phyloP scores from a whole-genome alignment of 1,140 invertebrate genomes.

The Acromyrmex echinatior region DNA sequence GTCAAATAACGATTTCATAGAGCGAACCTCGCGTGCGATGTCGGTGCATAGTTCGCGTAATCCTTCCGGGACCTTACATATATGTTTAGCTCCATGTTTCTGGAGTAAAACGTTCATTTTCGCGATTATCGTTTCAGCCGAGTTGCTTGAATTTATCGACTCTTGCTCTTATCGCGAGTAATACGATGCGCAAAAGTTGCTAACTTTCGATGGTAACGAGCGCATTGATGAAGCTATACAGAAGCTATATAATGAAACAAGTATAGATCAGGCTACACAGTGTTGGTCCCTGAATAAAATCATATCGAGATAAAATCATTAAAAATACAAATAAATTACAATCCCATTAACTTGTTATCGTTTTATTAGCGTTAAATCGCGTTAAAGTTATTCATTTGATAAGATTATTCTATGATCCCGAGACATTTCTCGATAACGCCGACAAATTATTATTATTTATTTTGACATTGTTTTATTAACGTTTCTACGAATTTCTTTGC shows the following conservation, averaged over 20 bases:
- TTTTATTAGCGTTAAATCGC: not conserved
- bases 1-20: slow-evolving; percentile 51
- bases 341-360: not conserved
- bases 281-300: not conserved
- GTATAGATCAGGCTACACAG: not conserved
- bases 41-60: slow-evolving; percentile 90
- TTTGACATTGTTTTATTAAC: not conserved
- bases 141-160: slow-evolving; percentile 57
- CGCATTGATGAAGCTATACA: slow-evolving; percentile 29
- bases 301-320: not conserved
- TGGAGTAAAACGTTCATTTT: slow-evolving; percentile 80
- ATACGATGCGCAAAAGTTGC: slow-evolving; percentile 40
- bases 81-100: slow-evolving; percentile 78
- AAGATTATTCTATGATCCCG: not conserved
- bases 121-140: slow-evolving; percentile 51
- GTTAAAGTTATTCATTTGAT: not conserved
- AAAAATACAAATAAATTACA: not conserved
- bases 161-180: slow-evolving; percentile 52
- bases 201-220: slow-evolving; percentile 50
- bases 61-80: slow-evolving; percentile 88
- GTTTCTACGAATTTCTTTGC: not conserved
- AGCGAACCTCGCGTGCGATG: slow-evolving; percentile 89
- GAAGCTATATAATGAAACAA: not conserved
- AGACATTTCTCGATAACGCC: not conserved
- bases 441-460: not conserved